phyloP scores from a whole-genome alignment of 2,113 vertebrate genomes.

The Cnemophilus loriae region DNA sequence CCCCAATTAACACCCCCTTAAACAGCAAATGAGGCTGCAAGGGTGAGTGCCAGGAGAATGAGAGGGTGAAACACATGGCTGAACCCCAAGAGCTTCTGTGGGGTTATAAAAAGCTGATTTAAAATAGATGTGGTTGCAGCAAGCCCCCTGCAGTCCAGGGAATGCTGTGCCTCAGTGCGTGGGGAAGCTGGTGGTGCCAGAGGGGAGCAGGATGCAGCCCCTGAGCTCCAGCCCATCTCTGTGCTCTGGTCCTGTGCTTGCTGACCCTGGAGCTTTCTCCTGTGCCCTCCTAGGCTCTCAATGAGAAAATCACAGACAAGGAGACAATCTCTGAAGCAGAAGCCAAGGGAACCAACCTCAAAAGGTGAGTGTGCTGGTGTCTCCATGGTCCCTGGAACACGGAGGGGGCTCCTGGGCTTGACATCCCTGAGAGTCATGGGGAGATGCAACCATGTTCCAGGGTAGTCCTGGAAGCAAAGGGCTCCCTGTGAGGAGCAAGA shows the following conservation, averaged over 20 bases:
- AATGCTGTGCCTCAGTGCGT: background rate
- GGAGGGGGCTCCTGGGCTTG: background rate
- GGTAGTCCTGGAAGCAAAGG: background rate
- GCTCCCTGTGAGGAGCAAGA: background rate
- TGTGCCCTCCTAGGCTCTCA: slow-evolving; percentile 72
- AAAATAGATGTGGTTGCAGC: background rate
- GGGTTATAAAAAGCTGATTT: background rate
- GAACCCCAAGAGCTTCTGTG: background rate
- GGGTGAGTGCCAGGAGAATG: background rate
- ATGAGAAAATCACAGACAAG: slow-evolving; percentile 74
- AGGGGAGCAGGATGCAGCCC: background rate
- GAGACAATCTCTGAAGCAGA: slow-evolving; percentile 78
- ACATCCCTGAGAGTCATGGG: rapidly evolving
- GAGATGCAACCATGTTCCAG: background rate
- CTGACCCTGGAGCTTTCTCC: background rate
- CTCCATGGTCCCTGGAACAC: rapidly evolving
- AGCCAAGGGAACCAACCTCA: slow-evolving; percentile 77
- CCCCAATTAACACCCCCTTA: background rate
- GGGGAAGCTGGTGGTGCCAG: background rate
- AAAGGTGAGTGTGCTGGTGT: slow-evolving; percentile 73
- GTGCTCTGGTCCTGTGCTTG: background rate
- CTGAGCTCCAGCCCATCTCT: background rate
- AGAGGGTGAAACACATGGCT: background rate
- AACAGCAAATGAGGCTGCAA: background rate
- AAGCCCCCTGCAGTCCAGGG: background rate